Evolutionary conservation across 2,113 vertebrate species (phyloP).

Genomic region (Megatriorchis doriae): DNA sequence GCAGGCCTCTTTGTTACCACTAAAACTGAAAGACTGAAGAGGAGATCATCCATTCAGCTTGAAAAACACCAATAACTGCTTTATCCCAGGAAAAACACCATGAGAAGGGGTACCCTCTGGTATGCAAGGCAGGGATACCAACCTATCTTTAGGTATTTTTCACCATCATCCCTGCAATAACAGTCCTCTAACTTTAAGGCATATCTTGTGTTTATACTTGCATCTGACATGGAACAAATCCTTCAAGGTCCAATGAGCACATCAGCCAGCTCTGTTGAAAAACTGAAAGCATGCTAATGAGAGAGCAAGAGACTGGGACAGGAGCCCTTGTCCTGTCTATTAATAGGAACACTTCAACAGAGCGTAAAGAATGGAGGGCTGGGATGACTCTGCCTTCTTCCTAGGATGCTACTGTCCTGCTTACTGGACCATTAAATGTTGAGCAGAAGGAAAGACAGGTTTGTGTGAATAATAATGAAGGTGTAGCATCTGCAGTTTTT

Average conservation of each 20-base stretch:
- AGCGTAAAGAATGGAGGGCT: not conserved
- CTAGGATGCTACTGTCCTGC: not conserved
- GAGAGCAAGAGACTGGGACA: not conserved
- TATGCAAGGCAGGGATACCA: not conserved
- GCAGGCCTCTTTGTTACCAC: not conserved
- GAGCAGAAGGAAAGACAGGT: conserved; percentile 35
- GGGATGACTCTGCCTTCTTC: not conserved
- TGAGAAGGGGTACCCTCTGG: fast-evolving
- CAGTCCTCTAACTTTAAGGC: not conserved
- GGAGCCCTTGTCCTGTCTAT: not conserved
- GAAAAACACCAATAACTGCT: not conserved
- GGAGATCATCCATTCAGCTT: not conserved
- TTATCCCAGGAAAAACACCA: not conserved
- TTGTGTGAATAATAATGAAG: conserved; percentile 9
- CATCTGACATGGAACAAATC: not conserved
- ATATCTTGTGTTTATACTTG: not conserved
- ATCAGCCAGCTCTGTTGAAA: not conserved
- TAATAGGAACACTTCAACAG: conserved; percentile 7
- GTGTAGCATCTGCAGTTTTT: not conserved
- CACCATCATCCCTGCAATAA: not conserved
- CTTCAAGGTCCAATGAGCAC: conserved; percentile 21
- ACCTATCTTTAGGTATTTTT: not conserved
- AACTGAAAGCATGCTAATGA: not conserved
- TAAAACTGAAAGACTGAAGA: not conserved
- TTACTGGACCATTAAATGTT: not conserved